Percentiles rank a stretch among this genome's conserved stretches.
These are phyloP conservation scores for Choloepus hoffmanni DNA, from an alignment of 2,113 vertebrate genomes.

Conservation along the genomic window DNA sequence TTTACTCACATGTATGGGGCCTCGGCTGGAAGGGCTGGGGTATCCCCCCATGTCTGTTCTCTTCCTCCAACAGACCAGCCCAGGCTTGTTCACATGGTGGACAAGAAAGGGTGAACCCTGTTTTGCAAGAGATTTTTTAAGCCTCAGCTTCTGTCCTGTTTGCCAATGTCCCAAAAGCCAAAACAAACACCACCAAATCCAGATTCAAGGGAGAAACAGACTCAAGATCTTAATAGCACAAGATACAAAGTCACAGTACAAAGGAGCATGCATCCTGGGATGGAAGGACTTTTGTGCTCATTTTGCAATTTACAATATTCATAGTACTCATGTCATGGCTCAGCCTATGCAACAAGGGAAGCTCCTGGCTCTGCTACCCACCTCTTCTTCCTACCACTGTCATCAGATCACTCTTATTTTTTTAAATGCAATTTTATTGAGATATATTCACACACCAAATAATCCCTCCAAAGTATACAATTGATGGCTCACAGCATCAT, in stretches of 20 bases:
- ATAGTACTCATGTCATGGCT: accelerated
- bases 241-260: background rate
- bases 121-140: background rate
- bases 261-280: background rate
- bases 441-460: no score
- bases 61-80: background rate
- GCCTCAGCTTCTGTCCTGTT: background rate
- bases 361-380: background rate
- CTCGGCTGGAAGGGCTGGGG: background rate
- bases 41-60: background rate
- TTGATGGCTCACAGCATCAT: no score
- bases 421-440: no score
- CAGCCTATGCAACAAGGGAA: background rate
- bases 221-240: background rate
- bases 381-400: background rate
- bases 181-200: background rate
- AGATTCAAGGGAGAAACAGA: background rate
- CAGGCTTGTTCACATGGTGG: background rate
- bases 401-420: no score
- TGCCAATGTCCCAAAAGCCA: background rate
- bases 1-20: background rate
- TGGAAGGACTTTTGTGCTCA: background rate
- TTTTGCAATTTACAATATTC: background rate
- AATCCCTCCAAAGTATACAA: no score
- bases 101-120: background rate